Base-by-base conservation (phyloP, 2,797 vertebrate species). In the Myioborus miniatus region DNA sequence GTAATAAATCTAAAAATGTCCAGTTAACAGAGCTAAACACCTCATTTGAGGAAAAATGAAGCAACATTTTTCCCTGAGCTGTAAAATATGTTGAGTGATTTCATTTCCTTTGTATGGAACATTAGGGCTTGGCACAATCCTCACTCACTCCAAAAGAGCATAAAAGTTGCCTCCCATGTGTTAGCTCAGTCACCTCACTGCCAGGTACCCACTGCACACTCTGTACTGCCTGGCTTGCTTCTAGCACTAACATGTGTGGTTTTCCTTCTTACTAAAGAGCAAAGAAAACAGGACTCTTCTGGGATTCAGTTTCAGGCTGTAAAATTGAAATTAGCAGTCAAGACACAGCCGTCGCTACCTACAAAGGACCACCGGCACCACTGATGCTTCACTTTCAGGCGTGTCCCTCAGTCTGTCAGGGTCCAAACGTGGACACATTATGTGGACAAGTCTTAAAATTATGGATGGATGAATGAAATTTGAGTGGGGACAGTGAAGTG, bases 11-110 rank as follows among this genome's bases (percentile, higher is more conserved):
- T 95, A 96, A 89, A 86, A 93, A 90, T 39, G 87, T 80, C 46
- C 68, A 80, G 47, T 79, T 93, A 95, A 89, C 67, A 85, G 46
- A 97, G 95, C 94, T 86, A 83, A 88, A 91, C 88, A 94, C 74
- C 89, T 96, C 75, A 95, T 96, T 65, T 94, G 91, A 94, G 94
- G 91, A 96, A 96, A 97, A 97, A 97, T 91, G 87, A 97, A 96
- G 95, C 79, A 88, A 52, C 43, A 23, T 70, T 90, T 96, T 95
- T 64, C 88, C 77, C 37, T 81, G 87, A 91, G 77, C 85, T 93
- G 83, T 88, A 96, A 95, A 94, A 94, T 94, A 95, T 83, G 60
- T 75, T 65, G 93, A 94, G 88, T 21, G 26, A 83, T 97, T 96
- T 96, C 11, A 87, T 85, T 91, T 91, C 90, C 94, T 95, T 96